phyloP scores from a whole-genome alignment of 2,888 invertebrate species.

The Alcis repandata region DNA sequence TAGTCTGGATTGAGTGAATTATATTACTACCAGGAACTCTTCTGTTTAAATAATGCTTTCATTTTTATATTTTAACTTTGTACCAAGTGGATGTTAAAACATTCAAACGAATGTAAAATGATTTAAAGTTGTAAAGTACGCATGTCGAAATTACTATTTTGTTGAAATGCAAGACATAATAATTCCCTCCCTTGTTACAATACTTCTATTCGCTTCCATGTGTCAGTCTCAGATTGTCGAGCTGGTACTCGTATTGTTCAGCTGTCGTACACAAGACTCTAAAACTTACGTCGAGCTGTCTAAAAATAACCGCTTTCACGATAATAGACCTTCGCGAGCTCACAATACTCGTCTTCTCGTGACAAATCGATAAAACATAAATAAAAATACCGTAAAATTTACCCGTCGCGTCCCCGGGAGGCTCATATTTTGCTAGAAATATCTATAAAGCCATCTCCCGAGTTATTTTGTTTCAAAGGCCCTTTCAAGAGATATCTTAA shows the following conservation, averaged over 20 bases:
- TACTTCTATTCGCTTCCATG: neutral
- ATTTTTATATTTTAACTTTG: neutral
- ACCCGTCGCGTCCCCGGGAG: constrained; percentile 45
- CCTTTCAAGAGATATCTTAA: constrained; percentile 39
- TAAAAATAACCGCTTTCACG: constrained; percentile 4
- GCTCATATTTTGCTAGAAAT: constrained; percentile 55
- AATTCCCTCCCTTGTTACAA: too few relatives aligned
- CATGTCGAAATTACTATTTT: too few relatives aligned
- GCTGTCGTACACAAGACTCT: neutral
- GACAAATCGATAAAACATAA: constrained; percentile 48
- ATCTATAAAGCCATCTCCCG: constrained; percentile 49
- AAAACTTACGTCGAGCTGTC: neutral
- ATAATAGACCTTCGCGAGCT: constrained; percentile 13
- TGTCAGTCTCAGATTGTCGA: neutral
- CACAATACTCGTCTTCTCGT: constrained; percentile 31
- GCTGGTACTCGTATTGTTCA: neutral
- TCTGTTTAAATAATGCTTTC: neutral
- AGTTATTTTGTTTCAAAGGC: constrained; percentile 59
- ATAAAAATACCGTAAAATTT: constrained; percentile 53
- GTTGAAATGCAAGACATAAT: too few relatives aligned
- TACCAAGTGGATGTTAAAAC: neutral
- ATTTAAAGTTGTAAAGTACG: neutral
- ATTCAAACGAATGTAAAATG: too few relatives aligned
- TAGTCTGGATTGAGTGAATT: constrained; percentile 18
- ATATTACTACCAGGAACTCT: neutral